Percentiles rank a stretch among this genome's conserved stretches.
Evolutionary conservation across 2,888 invertebrate genomes (phyloP).

Genomic region (Eupithecia subumbrata): DNA sequence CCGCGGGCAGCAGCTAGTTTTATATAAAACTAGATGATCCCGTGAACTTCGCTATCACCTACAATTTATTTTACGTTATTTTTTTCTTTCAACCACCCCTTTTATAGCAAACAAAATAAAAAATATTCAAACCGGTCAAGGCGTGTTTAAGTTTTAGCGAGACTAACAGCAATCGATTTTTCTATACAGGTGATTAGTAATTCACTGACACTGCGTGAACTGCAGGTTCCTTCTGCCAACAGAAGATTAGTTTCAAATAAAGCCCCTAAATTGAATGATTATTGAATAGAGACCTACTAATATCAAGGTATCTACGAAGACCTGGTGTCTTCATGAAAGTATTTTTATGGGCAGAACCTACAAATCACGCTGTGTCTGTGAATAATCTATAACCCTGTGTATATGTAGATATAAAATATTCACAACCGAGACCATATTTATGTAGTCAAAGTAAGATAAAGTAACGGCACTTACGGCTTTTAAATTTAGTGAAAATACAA

Average conservation of each 20-base stretch:
- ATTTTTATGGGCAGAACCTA: neutral
- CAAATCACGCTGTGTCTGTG: neutral
- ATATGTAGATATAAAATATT: conserved; percentile 16
- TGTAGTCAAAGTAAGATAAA: conserved; percentile 29
- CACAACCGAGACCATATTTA: conserved; percentile 41
- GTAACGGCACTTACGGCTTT: conserved; percentile 37
- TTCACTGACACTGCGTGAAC: neutral
- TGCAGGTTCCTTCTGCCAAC: neutral
- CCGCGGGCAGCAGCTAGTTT: too few relatives aligned
- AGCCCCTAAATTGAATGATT: too few relatives aligned
- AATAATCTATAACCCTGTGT: neutral
- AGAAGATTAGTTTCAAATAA: too few relatives aligned
- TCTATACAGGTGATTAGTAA: neutral
- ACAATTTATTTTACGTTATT: neutral
- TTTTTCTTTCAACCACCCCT: neutral
- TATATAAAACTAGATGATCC: neutral
- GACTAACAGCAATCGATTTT: neutral
- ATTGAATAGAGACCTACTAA: too few relatives aligned
- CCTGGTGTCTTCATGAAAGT: neutral
- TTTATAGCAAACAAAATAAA: neutral
- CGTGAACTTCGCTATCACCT: neutral
- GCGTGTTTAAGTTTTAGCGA: neutral
- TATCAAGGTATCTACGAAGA: neutral
- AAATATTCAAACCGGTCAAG: neutral
- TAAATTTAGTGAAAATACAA: conserved; percentile 8